These are phyloP conservation scores for Drosophila cyrtoloma DNA, from an alignment of 2,888 invertebrate species.

Conservation along the genomic window DNA sequence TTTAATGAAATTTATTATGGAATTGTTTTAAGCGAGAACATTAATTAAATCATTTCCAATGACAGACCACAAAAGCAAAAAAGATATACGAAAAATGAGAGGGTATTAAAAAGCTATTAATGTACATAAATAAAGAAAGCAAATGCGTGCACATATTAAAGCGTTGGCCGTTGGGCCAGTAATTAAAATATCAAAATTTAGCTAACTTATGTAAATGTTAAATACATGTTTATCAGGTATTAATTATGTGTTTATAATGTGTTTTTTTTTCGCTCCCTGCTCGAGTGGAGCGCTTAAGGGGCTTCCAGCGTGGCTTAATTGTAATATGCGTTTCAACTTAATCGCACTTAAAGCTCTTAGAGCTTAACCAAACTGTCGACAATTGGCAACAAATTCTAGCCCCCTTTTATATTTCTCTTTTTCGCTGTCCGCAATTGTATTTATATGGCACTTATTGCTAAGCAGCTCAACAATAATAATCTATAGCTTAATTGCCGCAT, in stretches of 20 bases:
- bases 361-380: background rate
- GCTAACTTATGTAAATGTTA: slow-evolving; percentile 1
- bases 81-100: background rate
- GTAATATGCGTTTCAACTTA: background rate
- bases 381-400: background rate
- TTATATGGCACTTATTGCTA: slow-evolving; percentile 17
- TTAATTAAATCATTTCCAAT: slow-evolving; percentile 65
- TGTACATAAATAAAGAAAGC: slow-evolving; percentile 36
- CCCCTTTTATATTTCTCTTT: too few species aligned
- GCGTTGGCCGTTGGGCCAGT: background rate
- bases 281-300: background rate
- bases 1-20: slow-evolving; percentile 71
- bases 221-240: background rate
- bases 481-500: slow-evolving; percentile 52
- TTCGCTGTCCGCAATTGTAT: background rate
- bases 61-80: slow-evolving; percentile 29
- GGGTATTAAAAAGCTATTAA: slow-evolving; percentile 52
- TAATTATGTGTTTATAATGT: background rate
- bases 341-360: slow-evolving; percentile 8
- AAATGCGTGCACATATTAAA: slow-evolving; percentile 20
- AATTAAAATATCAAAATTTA: background rate
- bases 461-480: slow-evolving; percentile 45
- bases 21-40: slow-evolving; percentile 64
- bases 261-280: background rate
- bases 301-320: background rate